Evolutionary conservation across 2,113 vertebrate genomes (phyloP).

Genomic region (Podocnemis expansa): DNA sequence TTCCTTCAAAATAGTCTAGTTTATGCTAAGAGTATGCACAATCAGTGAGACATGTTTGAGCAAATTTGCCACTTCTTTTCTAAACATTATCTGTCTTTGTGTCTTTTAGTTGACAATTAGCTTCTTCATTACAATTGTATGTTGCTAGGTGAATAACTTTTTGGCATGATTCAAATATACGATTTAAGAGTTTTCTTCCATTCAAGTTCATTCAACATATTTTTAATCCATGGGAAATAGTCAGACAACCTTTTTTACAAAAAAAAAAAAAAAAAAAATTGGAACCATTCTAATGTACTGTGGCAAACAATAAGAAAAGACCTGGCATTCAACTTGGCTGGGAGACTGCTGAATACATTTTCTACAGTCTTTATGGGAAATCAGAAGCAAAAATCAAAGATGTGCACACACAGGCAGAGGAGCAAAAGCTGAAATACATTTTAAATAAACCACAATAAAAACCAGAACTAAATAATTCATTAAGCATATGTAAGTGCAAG

Average conservation of each 20-base stretch:
- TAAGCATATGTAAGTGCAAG: neutral
- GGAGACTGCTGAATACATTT: slow-evolving; percentile 35
- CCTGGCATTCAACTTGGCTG: slow-evolving; percentile 41
- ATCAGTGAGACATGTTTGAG: neutral
- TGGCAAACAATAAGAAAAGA: slow-evolving; percentile 6
- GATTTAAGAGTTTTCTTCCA: neutral
- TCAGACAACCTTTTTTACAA: neutral
- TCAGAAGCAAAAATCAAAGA: neutral
- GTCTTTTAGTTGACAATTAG: neutral
- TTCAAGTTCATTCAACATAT: neutral
- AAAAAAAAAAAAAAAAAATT: neutral
- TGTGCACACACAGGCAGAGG: neutral
- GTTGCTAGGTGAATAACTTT: neutral
- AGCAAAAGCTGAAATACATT: neutral
- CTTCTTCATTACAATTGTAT: slow-evolving; percentile 20
- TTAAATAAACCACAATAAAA: neutral
- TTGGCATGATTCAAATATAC: neutral
- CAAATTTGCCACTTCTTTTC: neutral
- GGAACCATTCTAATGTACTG: slow-evolving; percentile 19
- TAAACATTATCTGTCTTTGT: neutral
- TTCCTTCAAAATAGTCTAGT: neutral
- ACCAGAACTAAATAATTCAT: neutral
- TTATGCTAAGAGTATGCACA: neutral
- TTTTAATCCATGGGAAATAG: slow-evolving; percentile 21
- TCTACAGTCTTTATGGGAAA: neutral